Percentiles rank a stretch among this genome's conserved stretches.
phyloP scores from a whole-genome alignment of 2,113 vertebrate species.

The Calidris pygmaea region DNA sequence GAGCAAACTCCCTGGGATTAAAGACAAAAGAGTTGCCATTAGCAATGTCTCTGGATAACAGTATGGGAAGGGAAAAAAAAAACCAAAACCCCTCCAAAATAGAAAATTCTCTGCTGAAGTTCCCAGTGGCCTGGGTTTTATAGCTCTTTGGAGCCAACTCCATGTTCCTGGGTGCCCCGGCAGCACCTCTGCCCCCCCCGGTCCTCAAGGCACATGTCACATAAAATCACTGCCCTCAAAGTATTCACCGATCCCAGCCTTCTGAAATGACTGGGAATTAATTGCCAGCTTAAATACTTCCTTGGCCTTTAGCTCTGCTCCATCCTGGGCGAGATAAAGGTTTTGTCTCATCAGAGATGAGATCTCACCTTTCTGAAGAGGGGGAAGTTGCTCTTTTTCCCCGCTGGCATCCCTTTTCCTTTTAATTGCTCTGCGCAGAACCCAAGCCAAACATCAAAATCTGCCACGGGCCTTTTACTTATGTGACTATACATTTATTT shows the following conservation, averaged over 20 bases:
- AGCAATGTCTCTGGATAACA: neutral
- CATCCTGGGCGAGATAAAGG: neutral
- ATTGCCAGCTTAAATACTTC: conserved; percentile 31
- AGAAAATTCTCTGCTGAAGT: neutral
- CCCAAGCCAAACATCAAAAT: neutral
- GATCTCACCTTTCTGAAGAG: neutral
- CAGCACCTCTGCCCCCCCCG: neutral
- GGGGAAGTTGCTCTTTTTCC: neutral
- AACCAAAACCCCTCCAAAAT: too few species aligned
- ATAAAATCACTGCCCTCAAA: neutral
- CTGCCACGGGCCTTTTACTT: neutral
- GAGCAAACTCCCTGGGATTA: neutral
- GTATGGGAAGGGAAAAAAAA: neutral
- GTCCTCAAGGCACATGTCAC: neutral
- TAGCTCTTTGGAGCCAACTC: neutral
- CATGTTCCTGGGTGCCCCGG: neutral
- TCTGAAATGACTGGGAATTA: neutral
- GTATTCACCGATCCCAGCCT: neutral
- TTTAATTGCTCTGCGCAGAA: neutral
- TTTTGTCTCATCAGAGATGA: neutral
- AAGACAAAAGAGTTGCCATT: neutral
- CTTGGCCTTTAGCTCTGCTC: conserved; percentile 41
- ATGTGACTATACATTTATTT: neutral
- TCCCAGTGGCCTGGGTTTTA: neutral
- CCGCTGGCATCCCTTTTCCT: neutral